Base-by-base conservation (phyloP, 2,888 invertebrate genomes). In the Tolmerus cingulatus region DNA sequence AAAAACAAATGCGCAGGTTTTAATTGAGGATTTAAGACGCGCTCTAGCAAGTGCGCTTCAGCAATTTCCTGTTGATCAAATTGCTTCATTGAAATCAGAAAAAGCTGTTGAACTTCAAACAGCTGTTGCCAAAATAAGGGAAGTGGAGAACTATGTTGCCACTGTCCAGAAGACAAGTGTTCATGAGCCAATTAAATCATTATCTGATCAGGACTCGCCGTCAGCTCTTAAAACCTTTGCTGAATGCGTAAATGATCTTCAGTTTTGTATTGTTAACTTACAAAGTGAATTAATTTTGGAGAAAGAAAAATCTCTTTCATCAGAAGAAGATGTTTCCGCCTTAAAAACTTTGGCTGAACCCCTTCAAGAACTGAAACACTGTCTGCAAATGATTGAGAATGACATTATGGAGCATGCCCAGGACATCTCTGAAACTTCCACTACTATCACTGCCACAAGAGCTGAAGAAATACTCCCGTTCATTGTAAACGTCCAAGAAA, bases 61-160 rank as follows among this genome's bases (percentile, higher is more conserved):
- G 0, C 90, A 91, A 46, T 91, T 90, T 34, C 89, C 90, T 3
- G 91, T 91, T 12, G 81, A 90, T 2, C 89, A 90, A 2, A 88
- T 87, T 5, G 89, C 90, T 0, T n/a, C 91, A 37, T 88, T 89
- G 16, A 88, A 88, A 0, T 7, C 37, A 1, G 90, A 91, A n/a
- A 82, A 90, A 0, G 89, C 88, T 1, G 87, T 90, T 16, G 89
- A 91, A 23, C 89, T 92, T 0, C 89, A 91, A 77, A 90, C 89
- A 1, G 90, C 92, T 7, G 90, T 92, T 0, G 89, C 91, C 8
- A 92, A 93, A 85, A 90, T 94, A 77, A 90, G 92, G 66, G 92
- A 93, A 14, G 89, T 94, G 16, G 91, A 92, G 74, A 91, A 90
- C 74, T 92, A 91, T 27, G 91, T 94, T 57, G 92, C 92, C 1